A percentile compares a stretch with the other conserved stretches of the same genome.
Evolutionary conservation across 2,113 vertebrate genomes (phyloP).

Genomic region (Dicentrarchus labrax): DNA sequence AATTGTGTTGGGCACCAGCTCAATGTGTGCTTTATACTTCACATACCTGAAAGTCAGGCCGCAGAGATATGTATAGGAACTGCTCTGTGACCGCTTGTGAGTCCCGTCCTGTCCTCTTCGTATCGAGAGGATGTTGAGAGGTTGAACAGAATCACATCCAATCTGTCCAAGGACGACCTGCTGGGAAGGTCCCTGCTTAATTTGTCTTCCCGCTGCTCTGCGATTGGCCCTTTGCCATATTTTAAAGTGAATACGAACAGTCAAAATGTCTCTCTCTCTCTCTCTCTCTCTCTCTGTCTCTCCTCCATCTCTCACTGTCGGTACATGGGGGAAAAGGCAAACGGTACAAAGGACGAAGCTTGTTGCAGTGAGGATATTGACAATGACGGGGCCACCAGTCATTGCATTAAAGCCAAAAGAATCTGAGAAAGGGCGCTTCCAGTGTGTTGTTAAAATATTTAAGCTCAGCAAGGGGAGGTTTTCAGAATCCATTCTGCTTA

Average conservation of each 20-base stretch:
- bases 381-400: slow-evolving; percentile 57
- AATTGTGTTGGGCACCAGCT: slow-evolving; percentile 38
- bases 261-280: slow-evolving; percentile 53
- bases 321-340: slow-evolving; percentile 29
- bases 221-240: slow-evolving; percentile 70
- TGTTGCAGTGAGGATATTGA: slow-evolving; percentile 46
- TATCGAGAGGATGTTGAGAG: slow-evolving; percentile 68
- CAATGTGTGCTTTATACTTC: slow-evolving; percentile 30
- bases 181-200: slow-evolving; percentile 75
- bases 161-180: slow-evolving; percentile 74
- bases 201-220: slow-evolving; percentile 71
- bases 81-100: slow-evolving; percentile 35
- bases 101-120: slow-evolving; percentile 50
- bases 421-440: slow-evolving; percentile 20
- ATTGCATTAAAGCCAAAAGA: slow-evolving; percentile 47
- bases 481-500: slow-evolving; percentile 24
- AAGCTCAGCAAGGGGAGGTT: slow-evolving; percentile 34
- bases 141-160: slow-evolving; percentile 69
- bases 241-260: slow-evolving; percentile 71
- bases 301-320: slow-evolving; percentile 39
- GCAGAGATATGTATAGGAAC: slow-evolving; percentile 10
- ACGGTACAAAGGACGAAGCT: slow-evolving; percentile 53
- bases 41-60: slow-evolving; percentile 46
- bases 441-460: slow-evolving; percentile 65
- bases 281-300: slow-evolving; percentile 29